Evolutionary conservation across 2,797 vertebrate genomes (phyloP).

Genomic region (Spinus pinus): DNA sequence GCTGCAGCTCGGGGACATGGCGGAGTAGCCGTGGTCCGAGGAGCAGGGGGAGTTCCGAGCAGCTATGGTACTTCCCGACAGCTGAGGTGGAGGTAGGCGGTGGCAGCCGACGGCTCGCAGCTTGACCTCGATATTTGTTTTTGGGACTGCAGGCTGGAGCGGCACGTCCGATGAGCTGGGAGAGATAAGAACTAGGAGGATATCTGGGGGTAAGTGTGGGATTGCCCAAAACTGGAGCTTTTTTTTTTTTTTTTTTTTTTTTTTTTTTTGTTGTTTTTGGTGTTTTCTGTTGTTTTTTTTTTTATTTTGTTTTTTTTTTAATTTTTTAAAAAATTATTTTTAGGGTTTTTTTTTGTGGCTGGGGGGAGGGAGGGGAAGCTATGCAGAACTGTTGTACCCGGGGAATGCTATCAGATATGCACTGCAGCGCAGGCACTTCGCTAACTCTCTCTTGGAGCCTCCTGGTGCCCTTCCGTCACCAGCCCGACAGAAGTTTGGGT

Average conservation of each 20-base stretch:
- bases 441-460: neutral
- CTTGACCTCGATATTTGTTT: neutral
- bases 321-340: no score
- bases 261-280: no score
- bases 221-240: neutral
- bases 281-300: no score
- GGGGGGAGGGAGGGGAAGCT: neutral
- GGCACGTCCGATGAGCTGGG: neutral
- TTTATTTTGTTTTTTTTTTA: no score
- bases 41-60: neutral
- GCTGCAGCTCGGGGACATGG: neutral
- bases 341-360: no score
- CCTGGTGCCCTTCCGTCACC: neutral
- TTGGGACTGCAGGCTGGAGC: neutral
- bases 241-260: neutral
- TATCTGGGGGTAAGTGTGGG: constrained; percentile 12
- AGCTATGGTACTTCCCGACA: neutral
- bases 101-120: neutral
- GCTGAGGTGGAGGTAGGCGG: neutral
- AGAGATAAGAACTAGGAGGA: neutral
- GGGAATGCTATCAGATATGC: neutral
- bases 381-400: neutral
- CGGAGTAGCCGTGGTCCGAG: neutral
- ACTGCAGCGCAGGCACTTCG: neutral
- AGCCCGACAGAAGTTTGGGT: neutral